Base-by-base conservation (phyloP, 1,140 invertebrate species). In the Cotesia vestalis region DNA sequence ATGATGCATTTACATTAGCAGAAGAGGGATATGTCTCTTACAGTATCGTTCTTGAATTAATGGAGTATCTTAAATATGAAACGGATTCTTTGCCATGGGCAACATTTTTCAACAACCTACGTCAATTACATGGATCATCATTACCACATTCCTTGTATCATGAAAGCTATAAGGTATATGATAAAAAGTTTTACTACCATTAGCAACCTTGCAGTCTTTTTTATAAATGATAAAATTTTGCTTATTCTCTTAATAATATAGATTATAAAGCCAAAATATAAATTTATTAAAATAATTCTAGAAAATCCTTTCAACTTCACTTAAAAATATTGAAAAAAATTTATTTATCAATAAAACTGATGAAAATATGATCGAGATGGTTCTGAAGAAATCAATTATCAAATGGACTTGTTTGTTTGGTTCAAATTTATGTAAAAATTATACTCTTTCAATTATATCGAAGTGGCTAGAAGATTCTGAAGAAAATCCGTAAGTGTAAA, bases 1-100 rank as follows among this genome's bases (percentile, higher is more conserved):
- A 95, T 76, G 94, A 96, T 79, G 86, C 91, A 4, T 90, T 94
- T 73, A 90, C 91, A 75, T 86, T 95, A 34, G 90, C 90, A 1
- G 87, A 88, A 69, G 89, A 88, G 60, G 88, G 86, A 20, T 83
- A 89, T 12, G 78, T 92, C 3, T 66, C 77, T 4, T 89, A 90
- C 35, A 71, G 75, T 1, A 80, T 87, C n/a, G 88, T 89, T 0
- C 83, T 93, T 27, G 83, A 89, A 4, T 84, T 91, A 3, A 81
- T 90, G 0, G 82, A 87, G 0, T 93, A 92, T 78, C 77, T 94
- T 69, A 79, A 84, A 64, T 78, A 87, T 4, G 92, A 93, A 79
- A 88, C 83, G 3, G 88, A 92, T 66, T 92, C 91, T 70, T 85
- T 91, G 53, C 91, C 92, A 4, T 94, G 92, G 92, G 83, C 84